phyloP scores from a whole-genome alignment of 2,888 invertebrate species.

The Acronicta aceris region DNA sequence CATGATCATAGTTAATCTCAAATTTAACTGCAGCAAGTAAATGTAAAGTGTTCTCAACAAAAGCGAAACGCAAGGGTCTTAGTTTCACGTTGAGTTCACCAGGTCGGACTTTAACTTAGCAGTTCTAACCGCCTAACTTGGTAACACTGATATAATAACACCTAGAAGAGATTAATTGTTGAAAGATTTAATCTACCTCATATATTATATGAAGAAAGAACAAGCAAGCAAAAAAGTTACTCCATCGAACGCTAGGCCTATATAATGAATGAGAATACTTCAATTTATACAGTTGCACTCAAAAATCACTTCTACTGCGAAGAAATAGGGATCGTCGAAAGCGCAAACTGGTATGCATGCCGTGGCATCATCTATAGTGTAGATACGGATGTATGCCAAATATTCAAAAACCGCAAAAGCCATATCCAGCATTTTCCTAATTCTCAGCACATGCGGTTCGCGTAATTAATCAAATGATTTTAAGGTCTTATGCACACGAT shows the following conservation, averaged over 20 bases:
- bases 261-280: no score
- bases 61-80: slow-evolving; percentile 42
- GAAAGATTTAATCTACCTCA: no score
- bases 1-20: slow-evolving; percentile 31
- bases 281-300: no score
- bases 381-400: no score
- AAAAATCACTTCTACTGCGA: no score
- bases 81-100: slow-evolving; percentile 48
- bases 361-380: no score
- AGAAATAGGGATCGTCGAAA: no score
- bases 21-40: slow-evolving; percentile 49
- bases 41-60: slow-evolving; percentile 46
- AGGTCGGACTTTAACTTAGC: slow-evolving; percentile 40
- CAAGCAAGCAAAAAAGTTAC: no score
- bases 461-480: slow-evolving; percentile 46
- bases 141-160: not conserved
- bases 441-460: slow-evolving; percentile 35
- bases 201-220: no score
- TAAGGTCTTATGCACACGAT: slow-evolving; percentile 35
- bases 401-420: not conserved
- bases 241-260: no score
- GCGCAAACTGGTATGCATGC: no score
- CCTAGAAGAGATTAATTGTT: slow-evolving; percentile 15
- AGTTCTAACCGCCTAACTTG: slow-evolving; percentile 44
- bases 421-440: slow-evolving; percentile 12